Evolutionary conservation across 2,888 invertebrate genomes (phyloP).

Genomic region (Apotomis betuletana): DNA sequence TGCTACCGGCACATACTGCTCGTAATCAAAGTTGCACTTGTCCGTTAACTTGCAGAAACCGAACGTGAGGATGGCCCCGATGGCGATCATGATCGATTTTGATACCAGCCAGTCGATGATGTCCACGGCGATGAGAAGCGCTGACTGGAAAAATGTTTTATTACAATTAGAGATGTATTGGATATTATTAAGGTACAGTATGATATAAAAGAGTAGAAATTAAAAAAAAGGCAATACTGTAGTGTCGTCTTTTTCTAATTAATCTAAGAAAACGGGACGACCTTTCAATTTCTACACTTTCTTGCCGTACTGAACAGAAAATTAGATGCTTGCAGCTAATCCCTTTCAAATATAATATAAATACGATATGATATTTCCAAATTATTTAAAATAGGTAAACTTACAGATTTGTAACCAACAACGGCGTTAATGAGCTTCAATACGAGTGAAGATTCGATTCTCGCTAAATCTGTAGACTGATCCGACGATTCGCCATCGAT

Average conservation of each 20-base stretch:
- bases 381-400: slow-evolving; percentile 1
- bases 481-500: slow-evolving; percentile 9
- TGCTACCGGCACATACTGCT: slow-evolving; percentile 48
- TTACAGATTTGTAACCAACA: slow-evolving; percentile 53
- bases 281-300: no score
- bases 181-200: no score
- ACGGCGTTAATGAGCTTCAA: slow-evolving; percentile 46
- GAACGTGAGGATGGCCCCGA: slow-evolving; percentile 52
- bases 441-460: slow-evolving; percentile 42
- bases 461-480: slow-evolving; percentile 22
- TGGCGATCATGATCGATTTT: slow-evolving; percentile 50
- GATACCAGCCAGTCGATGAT: slow-evolving; percentile 56
- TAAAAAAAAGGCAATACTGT: no score
- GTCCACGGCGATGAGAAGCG: slow-evolving; percentile 49
- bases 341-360: no score
- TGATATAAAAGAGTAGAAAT: no score
- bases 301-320: no score
- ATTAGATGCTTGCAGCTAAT: no score
- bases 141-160: slow-evolving; percentile 46
- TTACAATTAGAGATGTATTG: no score
- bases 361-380: no score
- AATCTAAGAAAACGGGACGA: no score
- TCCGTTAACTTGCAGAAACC: slow-evolving; percentile 58
- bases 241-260: no score
- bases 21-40: slow-evolving; percentile 51